These are phyloP conservation scores for Danionella dracula DNA, from an alignment of 2,797 vertebrate genomes.

Conservation along the genomic window DNA sequence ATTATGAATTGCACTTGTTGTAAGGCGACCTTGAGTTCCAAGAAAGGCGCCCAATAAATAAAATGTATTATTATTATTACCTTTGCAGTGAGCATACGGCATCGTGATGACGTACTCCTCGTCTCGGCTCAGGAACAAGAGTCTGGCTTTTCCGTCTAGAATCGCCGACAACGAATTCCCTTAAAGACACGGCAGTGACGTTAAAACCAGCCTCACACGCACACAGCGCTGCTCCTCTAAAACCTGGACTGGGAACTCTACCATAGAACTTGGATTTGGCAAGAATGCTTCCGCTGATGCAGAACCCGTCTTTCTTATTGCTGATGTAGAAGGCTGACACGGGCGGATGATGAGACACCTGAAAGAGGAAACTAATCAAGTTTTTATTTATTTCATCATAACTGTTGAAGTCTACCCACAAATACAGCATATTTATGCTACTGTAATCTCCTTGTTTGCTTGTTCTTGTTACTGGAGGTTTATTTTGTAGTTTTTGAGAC, in stretches of 20 bases:
- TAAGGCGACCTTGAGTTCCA: too few relatives aligned
- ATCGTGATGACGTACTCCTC: slow-evolving; percentile 95
- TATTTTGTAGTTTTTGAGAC: too few relatives aligned
- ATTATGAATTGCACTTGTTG: too few relatives aligned
- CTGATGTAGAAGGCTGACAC: slow-evolving; percentile 93
- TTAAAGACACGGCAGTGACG: slow-evolving; percentile 47
- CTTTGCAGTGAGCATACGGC: slow-evolving; percentile 97
- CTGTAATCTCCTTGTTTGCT: too few relatives aligned
- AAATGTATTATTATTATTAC: too few relatives aligned
- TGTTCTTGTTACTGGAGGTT: too few relatives aligned
- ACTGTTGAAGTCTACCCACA: too few relatives aligned
- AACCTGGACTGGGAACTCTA: slow-evolving; percentile 49
- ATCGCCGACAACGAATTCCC: slow-evolving; percentile 94
- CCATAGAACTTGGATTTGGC: slow-evolving; percentile 96
- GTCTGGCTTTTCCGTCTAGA: slow-evolving; percentile 87
- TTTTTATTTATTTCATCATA: too few relatives aligned
- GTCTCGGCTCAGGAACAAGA: slow-evolving; percentile 78
- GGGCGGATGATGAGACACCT: slow-evolving; percentile 96
- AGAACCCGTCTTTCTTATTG: slow-evolving; percentile 93
- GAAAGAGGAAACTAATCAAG: slow-evolving; percentile 33
- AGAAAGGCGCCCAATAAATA: too few relatives aligned
- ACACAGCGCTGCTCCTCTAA: neutral
- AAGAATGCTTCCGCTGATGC: slow-evolving; percentile 86
- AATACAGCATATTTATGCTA: too few relatives aligned
- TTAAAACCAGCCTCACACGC: neutral